Base-by-base conservation (phyloP, 2,113 vertebrate genomes). In the Erythrocercus mccallii region DNA sequence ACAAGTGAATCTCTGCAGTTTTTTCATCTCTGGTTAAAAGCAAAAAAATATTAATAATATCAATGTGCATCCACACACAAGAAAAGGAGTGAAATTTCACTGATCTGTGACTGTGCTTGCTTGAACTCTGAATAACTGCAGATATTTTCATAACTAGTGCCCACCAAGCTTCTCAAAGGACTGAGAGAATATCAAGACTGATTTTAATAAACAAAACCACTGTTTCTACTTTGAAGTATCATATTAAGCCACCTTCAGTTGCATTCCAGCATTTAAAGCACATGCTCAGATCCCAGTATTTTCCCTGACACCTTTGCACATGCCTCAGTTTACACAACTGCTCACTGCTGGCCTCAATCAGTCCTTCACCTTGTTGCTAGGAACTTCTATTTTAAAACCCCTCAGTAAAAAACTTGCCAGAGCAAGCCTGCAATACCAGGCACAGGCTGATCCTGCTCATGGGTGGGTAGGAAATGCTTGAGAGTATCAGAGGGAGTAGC, bases 381-480 rank as follows among this genome's bases (percentile, higher is more conserved):
- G 72, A 96, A 16, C 68, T 86, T 83, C 53, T 83, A 42, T 72
- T 93, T 94, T 64, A 60, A 82, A 94, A 84, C 14, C 38, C 25
- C 64, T 58, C 54, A 27, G 31, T 69, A 23, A 50, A 54, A 70
- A 76, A 65, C 79, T 93, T 93, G 88, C 79, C 71, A 88, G 88
- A 90, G 74, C 76, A 94, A 95, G 88, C 68, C 92, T 90, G 76
- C 80, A 42, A 65, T 82, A 82, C 88, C 92, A 92, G 66, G 45
- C 8, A 3, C 79, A 77, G 86, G 37, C 74, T 16, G 3, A 81
- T 78, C 87, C 83, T 69, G 6, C 65, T 83, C 66, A 58, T 15
- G 20, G 81, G 78, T 86, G 88, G 62, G 71, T 77, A 93, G 95
- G 94, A 88, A 94, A 80, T 80, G 47, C 62, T 80, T 85, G 42